A percentile compares a stretch with the other conserved stretches of the same genome.
phyloP scores from a whole-genome alignment of 2,113 vertebrate genomes.

The Mesocricetus auratus region DNA sequence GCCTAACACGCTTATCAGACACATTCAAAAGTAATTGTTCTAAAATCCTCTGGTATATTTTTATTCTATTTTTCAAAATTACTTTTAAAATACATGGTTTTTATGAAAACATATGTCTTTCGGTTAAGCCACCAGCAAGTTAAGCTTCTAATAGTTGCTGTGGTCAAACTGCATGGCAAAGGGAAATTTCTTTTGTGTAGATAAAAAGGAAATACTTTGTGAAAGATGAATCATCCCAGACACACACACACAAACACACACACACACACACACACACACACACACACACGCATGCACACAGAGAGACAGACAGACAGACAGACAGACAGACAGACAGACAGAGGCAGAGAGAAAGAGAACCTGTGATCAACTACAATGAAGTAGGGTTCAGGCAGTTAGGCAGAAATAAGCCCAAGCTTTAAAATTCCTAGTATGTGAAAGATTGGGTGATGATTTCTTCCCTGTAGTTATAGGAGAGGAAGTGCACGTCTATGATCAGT shows the following conservation, averaged over 20 bases:
- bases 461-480: background rate
- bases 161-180: background rate
- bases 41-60: slow-evolving; percentile 30
- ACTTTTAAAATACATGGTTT: background rate
- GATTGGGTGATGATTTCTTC: background rate
- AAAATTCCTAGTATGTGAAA: background rate
- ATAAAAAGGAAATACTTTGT: background rate
- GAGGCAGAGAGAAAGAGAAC: background rate
- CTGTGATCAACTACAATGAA: background rate
- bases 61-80: slow-evolving; percentile 36
- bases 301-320: background rate
- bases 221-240: background rate
- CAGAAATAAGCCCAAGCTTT: background rate
- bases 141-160: background rate
- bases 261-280: background rate
- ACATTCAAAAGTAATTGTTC: slow-evolving; percentile 43
- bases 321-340: background rate
- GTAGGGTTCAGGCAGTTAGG: background rate
- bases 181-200: background rate
- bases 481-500: slow-evolving; percentile 10
- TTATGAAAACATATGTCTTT: slow-evolving; percentile 5
- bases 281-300: background rate
- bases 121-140: background rate
- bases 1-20: slow-evolving; percentile 26
- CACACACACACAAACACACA: no score